Base-by-base conservation (phyloP, 2,797 vertebrate genomes). In the Gymnocypris eckloni region DNA sequence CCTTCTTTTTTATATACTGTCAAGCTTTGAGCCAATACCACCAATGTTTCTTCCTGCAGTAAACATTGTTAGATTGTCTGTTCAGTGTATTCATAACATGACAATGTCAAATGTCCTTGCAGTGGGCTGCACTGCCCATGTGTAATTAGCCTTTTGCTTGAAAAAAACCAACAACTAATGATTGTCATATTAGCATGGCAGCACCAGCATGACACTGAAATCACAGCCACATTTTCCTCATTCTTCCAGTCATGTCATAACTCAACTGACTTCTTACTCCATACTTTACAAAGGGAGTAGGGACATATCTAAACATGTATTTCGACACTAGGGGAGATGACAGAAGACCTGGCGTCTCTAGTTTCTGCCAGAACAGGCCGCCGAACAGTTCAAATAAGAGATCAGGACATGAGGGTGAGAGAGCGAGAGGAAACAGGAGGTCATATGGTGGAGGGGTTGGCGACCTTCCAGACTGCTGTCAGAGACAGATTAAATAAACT, bases 401-500 rank as follows among this genome's bases (percentile, higher is more conserved):
- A 81, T 88, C 73, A 86, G 79, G 39, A 56, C 52, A 72, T 28
- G 50, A 86, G 72, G 67, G 78, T 48, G n/a, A 73, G 48, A 85
- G 75, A 85, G 52, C n/a, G 16, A 84, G 41, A 87, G 81, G 86
- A 87, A 89, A 86, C 84, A 86, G 70, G 52, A 85, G 75, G 82
- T 87, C 84, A 56, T 82, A n/a, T 72, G 82, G 66, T 52, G 22
- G 76, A 84, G 72, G 81, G 86, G 48, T 82, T 86, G 69, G 73
- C 1, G 25, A 73, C 76, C 81, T 79, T 83, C 81, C n/a, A 12
- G 81, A 83, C 76, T 87, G 56, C 76, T 72, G 45, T 66, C 77
- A 87, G 79, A 81, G 73, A 73, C 77, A 83, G 81, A 87, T 90
- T 89, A 90, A 84, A 87, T 72, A 87, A 88, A 82, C 83, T 78